Percentiles rank a stretch among this genome's conserved stretches.
These are phyloP conservation scores for Melanophora roralis DNA, from an alignment of 2,888 invertebrate genomes.

Conservation along the genomic window DNA sequence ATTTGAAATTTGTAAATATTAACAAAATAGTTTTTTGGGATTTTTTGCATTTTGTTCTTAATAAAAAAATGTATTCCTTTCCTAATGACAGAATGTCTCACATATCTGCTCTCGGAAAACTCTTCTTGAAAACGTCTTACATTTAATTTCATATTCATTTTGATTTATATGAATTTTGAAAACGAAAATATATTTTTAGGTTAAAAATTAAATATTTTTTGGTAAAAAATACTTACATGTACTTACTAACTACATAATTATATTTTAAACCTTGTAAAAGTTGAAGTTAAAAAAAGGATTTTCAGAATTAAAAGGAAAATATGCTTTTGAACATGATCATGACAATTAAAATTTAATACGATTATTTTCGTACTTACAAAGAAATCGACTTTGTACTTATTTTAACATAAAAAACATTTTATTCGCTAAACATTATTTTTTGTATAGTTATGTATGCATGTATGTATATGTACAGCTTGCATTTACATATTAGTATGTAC, in stretches of 20 bases:
- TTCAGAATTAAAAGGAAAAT: conserved; percentile 7
- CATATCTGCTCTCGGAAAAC: not conserved
- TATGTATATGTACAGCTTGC: not conserved
- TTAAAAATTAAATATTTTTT: not conserved
- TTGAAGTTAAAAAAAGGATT: conserved; percentile 11
- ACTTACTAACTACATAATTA: conserved; percentile 1
- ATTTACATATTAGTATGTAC: not conserved
- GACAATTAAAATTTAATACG: conserved; percentile 38
- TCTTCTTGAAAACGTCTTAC: conserved; percentile 27
- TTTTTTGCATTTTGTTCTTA: too few species aligned
- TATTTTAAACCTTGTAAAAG: not conserved
- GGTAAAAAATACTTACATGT: not conserved
- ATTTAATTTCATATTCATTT: conserved; percentile 39
- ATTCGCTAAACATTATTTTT: not conserved
- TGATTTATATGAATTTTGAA: conserved; percentile 8
- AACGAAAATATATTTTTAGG: not conserved
- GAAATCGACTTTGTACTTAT: not conserved
- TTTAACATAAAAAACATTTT: too few species aligned
- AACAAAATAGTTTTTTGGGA: too few species aligned
- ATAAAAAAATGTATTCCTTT: too few species aligned
- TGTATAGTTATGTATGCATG: not conserved
- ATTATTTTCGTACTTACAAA: conserved; percentile 3
- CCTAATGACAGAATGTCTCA: too few species aligned
- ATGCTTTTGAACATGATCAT: conserved; percentile 26
- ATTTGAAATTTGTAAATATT: too few species aligned